A percentile compares a stretch with the other conserved stretches of the same genome.
Evolutionary conservation across 2,113 vertebrate genomes (phyloP).

Genomic region (Salvelinus alpinus): DNA sequence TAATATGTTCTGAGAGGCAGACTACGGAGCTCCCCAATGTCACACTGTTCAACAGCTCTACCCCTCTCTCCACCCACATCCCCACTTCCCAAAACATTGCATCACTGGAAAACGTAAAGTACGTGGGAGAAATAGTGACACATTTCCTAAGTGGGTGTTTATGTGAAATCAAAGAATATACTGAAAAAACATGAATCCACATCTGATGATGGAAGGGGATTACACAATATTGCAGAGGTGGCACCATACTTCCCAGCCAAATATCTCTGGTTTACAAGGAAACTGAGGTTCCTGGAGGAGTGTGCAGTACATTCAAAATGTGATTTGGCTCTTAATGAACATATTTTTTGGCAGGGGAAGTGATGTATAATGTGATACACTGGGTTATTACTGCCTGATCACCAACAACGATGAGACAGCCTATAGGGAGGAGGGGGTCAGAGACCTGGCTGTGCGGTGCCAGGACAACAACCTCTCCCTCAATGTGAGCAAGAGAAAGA

Average conservation of each 20-base stretch:
- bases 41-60: neutral
- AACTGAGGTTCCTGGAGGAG: neutral
- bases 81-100: neutral
- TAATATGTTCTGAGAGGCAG: neutral
- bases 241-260: neutral
- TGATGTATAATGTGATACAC: neutral
- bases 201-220: neutral
- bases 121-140: neutral
- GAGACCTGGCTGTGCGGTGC: too few species aligned
- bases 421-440: too few species aligned
- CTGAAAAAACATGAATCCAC: neutral
- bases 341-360: neutral
- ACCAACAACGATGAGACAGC: too few species aligned
- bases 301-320: neutral
- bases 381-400: neutral
- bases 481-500: too few species aligned
- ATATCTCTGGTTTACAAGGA: neutral
- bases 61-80: neutral
- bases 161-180: neutral
- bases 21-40: neutral
- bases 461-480: too few species aligned
- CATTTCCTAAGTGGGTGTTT: neutral
- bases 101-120: neutral
- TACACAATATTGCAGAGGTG: conserved; percentile 1
- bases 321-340: neutral